Evolutionary conservation across 2,113 vertebrate genomes (phyloP), one percentile per base, ranked within the genome.

Genomic region (Nycticryphes semicollaris): DNA sequence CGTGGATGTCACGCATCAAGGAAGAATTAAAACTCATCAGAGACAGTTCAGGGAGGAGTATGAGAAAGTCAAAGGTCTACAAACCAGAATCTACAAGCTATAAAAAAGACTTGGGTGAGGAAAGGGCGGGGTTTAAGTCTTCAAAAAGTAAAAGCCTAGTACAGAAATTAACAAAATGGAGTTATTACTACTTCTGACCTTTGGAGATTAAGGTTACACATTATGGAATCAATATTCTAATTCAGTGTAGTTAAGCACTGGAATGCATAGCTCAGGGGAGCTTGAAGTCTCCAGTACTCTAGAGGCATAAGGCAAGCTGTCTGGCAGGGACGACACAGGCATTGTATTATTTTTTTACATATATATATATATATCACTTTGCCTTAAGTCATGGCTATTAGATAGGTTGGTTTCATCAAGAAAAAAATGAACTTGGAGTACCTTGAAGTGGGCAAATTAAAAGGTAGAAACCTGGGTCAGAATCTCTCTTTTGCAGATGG

Each of bases 31-130:
- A 78, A 7, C 20, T 78, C 20, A 39, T 23, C 27, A 84, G 31
- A 63, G 51, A 31, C 1, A n/a, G 14, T 62, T 84, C 41, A 57
- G 64, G 39, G 17, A 64, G 35, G 31, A 45, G 9, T 20, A 62
- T 14, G n/a, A 89, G 16, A 43, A 73, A 33, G 30, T 45, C 19
- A 45, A 3, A 86, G 30, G 8, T 45, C 35, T 77, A 9, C 35
- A 73, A 64, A 57, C 8, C 24, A 2, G 3, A 16, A 47, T 47
- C 45, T 57, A 1, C 0, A 1, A 39, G 17, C 24, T 69, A 39
- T 33, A 66, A 83, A 28, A 76, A 72, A 72, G 21, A 10, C 39
- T 14, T 37, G 2, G 6, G 20, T 59, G 87, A 87, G 84, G 54
- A 81, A n/a, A 50, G 9, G n/a, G 10, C 73, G 19, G 5, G 6